These are phyloP conservation scores for Eristalis arbustorum DNA, from an alignment of 2,888 invertebrate species.

Conservation along the genomic window DNA sequence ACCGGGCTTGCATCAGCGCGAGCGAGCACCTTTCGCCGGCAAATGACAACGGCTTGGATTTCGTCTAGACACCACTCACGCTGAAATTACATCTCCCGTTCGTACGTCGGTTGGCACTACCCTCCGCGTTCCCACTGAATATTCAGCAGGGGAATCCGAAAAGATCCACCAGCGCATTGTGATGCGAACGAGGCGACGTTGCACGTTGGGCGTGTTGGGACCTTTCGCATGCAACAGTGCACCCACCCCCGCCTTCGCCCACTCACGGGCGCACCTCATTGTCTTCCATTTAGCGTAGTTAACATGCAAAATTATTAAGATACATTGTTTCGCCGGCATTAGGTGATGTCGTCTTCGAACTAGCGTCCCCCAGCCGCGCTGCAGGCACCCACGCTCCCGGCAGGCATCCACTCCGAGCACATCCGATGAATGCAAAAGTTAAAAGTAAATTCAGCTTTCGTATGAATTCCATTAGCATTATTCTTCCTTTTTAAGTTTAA, in stretches of 20 bases:
- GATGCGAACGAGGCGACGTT: not conserved
- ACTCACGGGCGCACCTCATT: not conserved
- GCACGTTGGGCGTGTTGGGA: not conserved
- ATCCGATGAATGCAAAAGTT: constrained; percentile 41
- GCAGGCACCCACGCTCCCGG: not conserved
- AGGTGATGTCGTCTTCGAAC: constrained; percentile 30
- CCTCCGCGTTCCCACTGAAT: not conserved
- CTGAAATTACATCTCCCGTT: constrained; percentile 21
- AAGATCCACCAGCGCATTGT: not conserved
- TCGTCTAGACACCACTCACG: constrained; percentile 38
- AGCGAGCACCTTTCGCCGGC: not conserved
- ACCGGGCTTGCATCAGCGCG: not conserved
- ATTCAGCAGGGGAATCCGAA: not conserved
- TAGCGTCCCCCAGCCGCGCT: not conserved
- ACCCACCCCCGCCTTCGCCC: not conserved
- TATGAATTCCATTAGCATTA: constrained; percentile 54
- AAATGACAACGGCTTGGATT: constrained; percentile 17
- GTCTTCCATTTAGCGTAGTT: constrained; percentile 30
- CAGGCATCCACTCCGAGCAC: not conserved
- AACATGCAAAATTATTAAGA: constrained; percentile 50
- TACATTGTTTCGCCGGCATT: constrained; percentile 36
- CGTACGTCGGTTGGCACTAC: not conserved
- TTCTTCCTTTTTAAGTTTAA: constrained; percentile 28
- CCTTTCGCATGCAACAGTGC: not conserved
- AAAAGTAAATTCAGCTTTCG: constrained; percentile 47